These are phyloP conservation scores for Lasiommata megera DNA, from an alignment of 2,888 invertebrate species.

Conservation along the genomic window DNA sequence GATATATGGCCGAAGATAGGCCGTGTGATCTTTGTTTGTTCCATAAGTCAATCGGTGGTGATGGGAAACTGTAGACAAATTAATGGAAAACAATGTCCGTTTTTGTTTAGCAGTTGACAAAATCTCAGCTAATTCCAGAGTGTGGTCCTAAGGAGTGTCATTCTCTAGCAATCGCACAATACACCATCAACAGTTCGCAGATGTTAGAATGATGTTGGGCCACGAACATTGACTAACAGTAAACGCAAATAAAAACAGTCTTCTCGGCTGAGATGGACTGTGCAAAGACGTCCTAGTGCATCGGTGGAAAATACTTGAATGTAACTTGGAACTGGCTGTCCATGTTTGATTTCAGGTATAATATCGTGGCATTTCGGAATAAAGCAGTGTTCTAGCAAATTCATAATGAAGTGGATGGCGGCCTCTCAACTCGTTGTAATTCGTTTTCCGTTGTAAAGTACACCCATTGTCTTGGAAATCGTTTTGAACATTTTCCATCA, in stretches of 20 bases:
- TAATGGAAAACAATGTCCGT: slow-evolving; percentile 36
- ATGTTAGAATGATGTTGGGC: slow-evolving; percentile 35
- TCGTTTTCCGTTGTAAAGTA: slow-evolving; percentile 34
- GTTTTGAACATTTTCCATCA: slow-evolving; percentile 30
- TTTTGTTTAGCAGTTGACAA: slow-evolving; percentile 34
- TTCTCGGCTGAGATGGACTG: slow-evolving; percentile 46
- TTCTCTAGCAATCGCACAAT: slow-evolving; percentile 36
- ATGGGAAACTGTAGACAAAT: slow-evolving; percentile 25
- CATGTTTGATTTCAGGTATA: slow-evolving; percentile 38
- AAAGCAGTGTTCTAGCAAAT: slow-evolving; percentile 35
- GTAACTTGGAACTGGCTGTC: slow-evolving; percentile 36
- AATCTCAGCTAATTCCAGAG: slow-evolving; percentile 33
- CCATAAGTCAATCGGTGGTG: slow-evolving; percentile 12
- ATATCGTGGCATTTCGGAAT: slow-evolving; percentile 36
- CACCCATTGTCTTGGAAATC: slow-evolving; percentile 29
- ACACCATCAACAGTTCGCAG: slow-evolving; percentile 38
- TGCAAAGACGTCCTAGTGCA: slow-evolving; percentile 46
- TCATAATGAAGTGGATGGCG: slow-evolving; percentile 36
- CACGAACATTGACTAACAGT: slow-evolving; percentile 44
- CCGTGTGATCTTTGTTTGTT: too few species aligned
- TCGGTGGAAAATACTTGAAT: slow-evolving; percentile 41
- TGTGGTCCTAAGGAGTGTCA: slow-evolving; percentile 36
- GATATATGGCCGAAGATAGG: too few species aligned
- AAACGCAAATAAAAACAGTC: slow-evolving; percentile 43
- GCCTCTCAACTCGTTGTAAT: slow-evolving; percentile 26